Conservation (phyloP, 2,797 vertebrate species). For the Eulemur rubriventer region DNA sequence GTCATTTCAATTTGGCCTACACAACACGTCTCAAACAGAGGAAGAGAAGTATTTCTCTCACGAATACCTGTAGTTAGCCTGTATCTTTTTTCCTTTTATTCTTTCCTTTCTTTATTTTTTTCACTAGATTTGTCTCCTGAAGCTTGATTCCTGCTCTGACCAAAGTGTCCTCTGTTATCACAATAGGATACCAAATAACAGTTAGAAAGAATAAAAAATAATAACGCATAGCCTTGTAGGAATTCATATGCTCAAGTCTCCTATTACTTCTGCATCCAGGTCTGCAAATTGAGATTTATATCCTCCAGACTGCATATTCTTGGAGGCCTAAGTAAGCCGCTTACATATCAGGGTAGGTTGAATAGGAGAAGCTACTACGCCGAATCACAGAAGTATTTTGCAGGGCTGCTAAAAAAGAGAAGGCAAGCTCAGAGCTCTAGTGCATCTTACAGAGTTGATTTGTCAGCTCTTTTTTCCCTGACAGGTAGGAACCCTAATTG, state of each 20-base stretch:
- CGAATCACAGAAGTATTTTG: background rate
- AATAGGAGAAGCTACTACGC: background rate
- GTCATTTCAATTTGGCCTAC: background rate
- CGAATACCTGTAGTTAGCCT: background rate
- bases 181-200: background rate
- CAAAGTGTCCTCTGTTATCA: background rate
- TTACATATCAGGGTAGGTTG: background rate
- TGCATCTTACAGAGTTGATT: background rate
- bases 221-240: background rate
- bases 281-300: background rate
- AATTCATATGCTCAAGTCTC: background rate
- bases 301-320: background rate
- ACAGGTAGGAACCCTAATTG: constrained; percentile 2
- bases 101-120: background rate
- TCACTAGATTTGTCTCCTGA: background rate
- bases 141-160: background rate
- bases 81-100: background rate
- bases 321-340: background rate
- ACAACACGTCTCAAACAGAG: background rate
- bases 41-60: background rate
- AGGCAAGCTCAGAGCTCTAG: background rate
- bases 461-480: background rate
- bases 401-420: background rate
- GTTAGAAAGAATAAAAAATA: background rate
- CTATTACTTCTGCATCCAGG: background rate